Evolutionary conservation across 2,888 invertebrate species (phyloP).

Genomic region (Eutolmus rufibarbis): DNA sequence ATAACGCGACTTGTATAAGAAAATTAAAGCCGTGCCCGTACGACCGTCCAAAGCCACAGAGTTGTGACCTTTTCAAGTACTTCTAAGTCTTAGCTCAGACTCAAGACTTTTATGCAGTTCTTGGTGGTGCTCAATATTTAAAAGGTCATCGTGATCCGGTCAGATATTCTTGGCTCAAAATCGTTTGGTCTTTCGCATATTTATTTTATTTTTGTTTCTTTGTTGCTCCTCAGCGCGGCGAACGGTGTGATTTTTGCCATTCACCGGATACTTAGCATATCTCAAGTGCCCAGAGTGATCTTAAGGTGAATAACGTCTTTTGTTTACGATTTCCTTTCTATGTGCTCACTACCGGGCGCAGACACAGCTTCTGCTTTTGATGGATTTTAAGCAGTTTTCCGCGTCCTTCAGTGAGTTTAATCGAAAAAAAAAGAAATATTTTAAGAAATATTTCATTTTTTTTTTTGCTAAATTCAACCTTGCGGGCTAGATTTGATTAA

Average conservation of each 20-base stretch:
- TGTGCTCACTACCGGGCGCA: background rate
- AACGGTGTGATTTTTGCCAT: background rate
- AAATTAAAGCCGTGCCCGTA: background rate
- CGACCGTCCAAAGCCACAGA: background rate
- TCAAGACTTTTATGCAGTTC: background rate
- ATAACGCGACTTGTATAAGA: background rate
- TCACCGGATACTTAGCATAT: conserved; percentile 31
- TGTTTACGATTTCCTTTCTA: conserved; percentile 24
- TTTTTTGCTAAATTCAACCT: background rate
- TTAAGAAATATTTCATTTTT: background rate
- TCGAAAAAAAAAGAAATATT: background rate
- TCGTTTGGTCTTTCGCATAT: background rate
- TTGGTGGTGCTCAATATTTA: background rate
- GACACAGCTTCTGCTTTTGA: background rate
- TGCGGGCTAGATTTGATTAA: conserved; percentile 7
- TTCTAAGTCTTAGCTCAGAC: background rate
- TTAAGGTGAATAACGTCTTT: background rate
- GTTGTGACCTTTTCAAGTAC: conserved; percentile 7
- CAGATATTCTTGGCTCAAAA: background rate
- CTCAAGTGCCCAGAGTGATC: background rate
- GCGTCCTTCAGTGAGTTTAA: conserved; percentile 16
- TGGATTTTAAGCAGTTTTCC: background rate
- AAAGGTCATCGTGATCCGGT: conserved; percentile 22
- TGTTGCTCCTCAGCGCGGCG: background rate
- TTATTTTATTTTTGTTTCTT: background rate